A percentile compares a stretch with the other conserved stretches of the same genome.
These are phyloP conservation scores for Conopomorpha cramerella DNA, from an alignment of 1,140 invertebrate genomes.

Conservation along the genomic window DNA sequence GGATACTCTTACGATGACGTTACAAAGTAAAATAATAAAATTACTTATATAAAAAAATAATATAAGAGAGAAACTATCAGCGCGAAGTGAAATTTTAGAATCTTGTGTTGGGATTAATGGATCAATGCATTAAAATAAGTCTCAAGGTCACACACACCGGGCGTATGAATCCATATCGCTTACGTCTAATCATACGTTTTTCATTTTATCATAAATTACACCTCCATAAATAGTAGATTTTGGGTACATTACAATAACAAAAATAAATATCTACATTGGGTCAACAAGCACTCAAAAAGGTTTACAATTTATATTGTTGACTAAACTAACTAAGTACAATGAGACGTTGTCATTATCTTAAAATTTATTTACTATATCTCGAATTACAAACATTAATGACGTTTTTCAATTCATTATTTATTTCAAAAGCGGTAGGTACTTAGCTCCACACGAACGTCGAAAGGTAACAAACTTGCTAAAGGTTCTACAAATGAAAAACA, in stretches of 20 bases:
- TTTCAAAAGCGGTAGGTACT: too few relatives aligned
- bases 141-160: too few relatives aligned
- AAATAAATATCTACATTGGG: constrained; percentile 60
- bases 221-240: constrained; percentile 50
- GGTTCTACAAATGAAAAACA: constrained; percentile 26
- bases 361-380: constrained; percentile 3
- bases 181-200: constrained; percentile 10
- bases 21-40: too few relatives aligned
- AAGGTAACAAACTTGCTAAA: background rate
- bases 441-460: too few relatives aligned
- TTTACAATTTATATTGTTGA: constrained; percentile 43
- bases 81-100: too few relatives aligned
- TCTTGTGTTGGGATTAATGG: too few relatives aligned
- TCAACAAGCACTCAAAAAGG: constrained; percentile 48
- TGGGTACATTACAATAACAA: constrained; percentile 55
- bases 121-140: too few relatives aligned
- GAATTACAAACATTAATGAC: constrained; percentile 12
- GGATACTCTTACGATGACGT: too few relatives aligned
- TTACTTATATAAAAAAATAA: too few relatives aligned
- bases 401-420: constrained; percentile 12
- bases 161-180: background rate
- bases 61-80: too few relatives aligned
- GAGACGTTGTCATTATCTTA: constrained; percentile 17
- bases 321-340: constrained; percentile 54
- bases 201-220: constrained; percentile 22